phyloP scores from a whole-genome alignment of 2,888 invertebrate species.

The Eumacrocentrus americanus region DNA sequence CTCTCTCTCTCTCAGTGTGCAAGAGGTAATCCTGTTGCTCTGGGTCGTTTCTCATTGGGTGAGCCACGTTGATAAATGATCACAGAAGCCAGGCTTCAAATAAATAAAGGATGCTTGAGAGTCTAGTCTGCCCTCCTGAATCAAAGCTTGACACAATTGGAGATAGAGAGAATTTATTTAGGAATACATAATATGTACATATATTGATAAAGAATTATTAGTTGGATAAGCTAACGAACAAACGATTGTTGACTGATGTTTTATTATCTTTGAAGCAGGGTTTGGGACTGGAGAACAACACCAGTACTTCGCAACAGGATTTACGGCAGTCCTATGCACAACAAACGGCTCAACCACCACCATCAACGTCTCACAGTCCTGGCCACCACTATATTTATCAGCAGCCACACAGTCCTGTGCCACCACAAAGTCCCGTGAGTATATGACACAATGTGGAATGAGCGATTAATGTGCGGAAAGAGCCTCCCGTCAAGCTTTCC shows the following conservation, averaged over 20 bases:
- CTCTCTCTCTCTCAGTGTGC: not conserved
- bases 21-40: not conserved
- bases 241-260: not conserved
- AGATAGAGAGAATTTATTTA: conserved; percentile 7
- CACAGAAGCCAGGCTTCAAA: conserved; percentile 3
- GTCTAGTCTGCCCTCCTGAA: not conserved
- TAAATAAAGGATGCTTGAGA: not conserved
- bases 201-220: not conserved
- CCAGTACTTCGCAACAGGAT: conserved; percentile 67
- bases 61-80: not conserved
- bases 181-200: not conserved
- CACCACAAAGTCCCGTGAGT: conserved; percentile 59
- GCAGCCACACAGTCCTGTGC: conserved; percentile 57
- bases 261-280: conserved; percentile 60
- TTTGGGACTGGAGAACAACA: conserved; percentile 69
- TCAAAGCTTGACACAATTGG: conserved; percentile 4
- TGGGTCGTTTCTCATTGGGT: not conserved
- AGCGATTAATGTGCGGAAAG: not conserved
- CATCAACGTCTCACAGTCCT: conserved; percentile 52
- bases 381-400: conserved; percentile 56
- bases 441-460: conserved; percentile 20
- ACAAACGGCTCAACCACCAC: conserved; percentile 41
- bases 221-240: not conserved
- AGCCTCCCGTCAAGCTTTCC: not conserved
- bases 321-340: conserved; percentile 63